Evolutionary conservation across 2,797 vertebrate genomes (phyloP).

Genomic region (Aeoliscus strigatus): DNA sequence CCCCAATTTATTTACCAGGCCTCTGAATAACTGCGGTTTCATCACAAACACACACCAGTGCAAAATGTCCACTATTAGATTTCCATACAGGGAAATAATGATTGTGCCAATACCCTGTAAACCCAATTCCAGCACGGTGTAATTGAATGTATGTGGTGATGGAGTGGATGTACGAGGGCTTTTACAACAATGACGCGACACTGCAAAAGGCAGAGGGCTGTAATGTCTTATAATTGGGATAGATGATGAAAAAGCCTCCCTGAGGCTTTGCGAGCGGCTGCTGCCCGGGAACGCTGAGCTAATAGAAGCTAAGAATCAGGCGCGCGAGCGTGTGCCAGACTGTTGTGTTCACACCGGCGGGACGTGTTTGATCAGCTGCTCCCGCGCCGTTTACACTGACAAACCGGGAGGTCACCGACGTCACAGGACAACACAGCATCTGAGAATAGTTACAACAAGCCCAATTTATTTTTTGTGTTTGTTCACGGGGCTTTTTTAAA

Average conservation of each 20-base stretch:
- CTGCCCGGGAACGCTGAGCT: constrained; percentile 41
- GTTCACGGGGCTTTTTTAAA: too few species aligned
- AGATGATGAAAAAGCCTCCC: constrained; percentile 37
- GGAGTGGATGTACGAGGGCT: constrained; percentile 19
- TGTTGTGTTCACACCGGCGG: constrained; percentile 27
- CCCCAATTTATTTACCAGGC: too few species aligned
- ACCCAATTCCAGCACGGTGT: constrained; percentile 27
- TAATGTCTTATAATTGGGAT: constrained; percentile 53
- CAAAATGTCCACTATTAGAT: constrained; percentile 17
- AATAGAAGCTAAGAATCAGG: constrained; percentile 26
- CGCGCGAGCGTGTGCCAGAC: constrained; percentile 12
- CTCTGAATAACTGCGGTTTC: too few species aligned
- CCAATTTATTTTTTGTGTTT: too few species aligned
- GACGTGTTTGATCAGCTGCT: background rate
- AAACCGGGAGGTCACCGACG: too few species aligned
- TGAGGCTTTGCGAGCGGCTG: constrained; percentile 23
- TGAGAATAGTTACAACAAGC: too few species aligned
- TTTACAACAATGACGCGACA: constrained; percentile 44
- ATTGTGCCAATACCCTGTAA: constrained; percentile 21
- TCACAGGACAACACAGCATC: too few species aligned
- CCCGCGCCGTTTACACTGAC: background rate
- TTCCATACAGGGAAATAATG: constrained; percentile 18
- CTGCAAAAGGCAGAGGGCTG: constrained; percentile 26
- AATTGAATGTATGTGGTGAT: constrained; percentile 37
- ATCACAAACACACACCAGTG: too few species aligned